phyloP scores from a whole-genome alignment of 2,888 invertebrate genomes.

The Tenodera sinensis region DNA sequence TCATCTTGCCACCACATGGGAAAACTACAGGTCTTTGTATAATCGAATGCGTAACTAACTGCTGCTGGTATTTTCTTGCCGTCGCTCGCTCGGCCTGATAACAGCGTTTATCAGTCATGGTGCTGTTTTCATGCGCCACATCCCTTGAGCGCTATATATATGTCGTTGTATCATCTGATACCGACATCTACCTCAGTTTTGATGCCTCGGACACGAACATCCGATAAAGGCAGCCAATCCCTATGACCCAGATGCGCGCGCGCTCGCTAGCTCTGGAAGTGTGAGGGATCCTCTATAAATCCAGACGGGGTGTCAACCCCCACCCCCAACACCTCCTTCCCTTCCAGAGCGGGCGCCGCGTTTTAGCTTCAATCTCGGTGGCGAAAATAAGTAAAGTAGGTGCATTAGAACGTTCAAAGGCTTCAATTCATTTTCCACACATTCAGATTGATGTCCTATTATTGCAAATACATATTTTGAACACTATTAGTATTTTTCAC shows the following conservation, averaged over 20 bases:
- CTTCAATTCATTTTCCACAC: no score
- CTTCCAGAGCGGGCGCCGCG: background rate
- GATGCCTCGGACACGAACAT: background rate
- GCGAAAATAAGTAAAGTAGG: background rate
- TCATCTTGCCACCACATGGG: no score
- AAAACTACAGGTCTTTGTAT: no score
- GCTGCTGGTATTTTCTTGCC: no score
- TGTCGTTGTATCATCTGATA: background rate
- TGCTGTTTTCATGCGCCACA: background rate
- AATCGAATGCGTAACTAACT: no score
- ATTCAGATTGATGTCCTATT: no score
- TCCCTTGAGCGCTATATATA: background rate
- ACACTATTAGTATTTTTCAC: no score
- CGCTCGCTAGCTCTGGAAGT: background rate
- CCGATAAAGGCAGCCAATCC: background rate
- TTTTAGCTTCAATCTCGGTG: background rate
- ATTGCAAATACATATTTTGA: no score
- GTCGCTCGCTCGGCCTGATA: no score
- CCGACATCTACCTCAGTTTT: background rate
- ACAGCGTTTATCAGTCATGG: no score
- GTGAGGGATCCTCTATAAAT: background rate
- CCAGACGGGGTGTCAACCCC: background rate
- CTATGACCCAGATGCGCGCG: background rate
- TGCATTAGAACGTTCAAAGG: no score
- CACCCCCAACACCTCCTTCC: background rate